Evolutionary conservation across 2,888 invertebrate genomes (phyloP), one percentile per base, ranked within the genome.

Genomic region (Parelbella ahira): DNA sequence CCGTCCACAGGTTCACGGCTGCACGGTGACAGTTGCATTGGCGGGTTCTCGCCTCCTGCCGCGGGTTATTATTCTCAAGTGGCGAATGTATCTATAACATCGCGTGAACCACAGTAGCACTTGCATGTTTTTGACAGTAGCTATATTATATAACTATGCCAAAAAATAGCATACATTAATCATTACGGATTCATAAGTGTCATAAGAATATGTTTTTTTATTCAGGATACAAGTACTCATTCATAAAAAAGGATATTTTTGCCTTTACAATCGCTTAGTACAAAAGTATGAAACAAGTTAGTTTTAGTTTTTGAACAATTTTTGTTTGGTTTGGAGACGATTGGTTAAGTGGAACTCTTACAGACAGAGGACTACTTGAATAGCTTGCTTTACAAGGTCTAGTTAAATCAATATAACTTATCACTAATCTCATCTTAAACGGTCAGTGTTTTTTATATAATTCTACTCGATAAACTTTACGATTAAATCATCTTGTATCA

Each of bases 361-460:
- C 13, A 19, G 18, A 15, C 15, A 23, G 9, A 23, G 9, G 23
- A 33, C 21, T 7, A 13, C 30, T 37, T 41, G 20, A 33, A 41
- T 33, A 29, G 7, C 24, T 24, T 25, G 11, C 7, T 23, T 38
- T 44, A n/a, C 15, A 20, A 42, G 27, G 34, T 39, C 30, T 42
- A 45, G 25, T 30, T 42, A 27, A 38, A 43, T 43, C 37, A 29
- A 45, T 48, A 37, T 15, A 8, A 42, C 34, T 34, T 10, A 42
- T 42, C 34, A 34, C 34, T 20, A 42, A 28, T 28, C 15, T 21
- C 42, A 42, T 28, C 27, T 34, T 15, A 11, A 34, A 12, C 21
- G 10, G 6, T 2, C 9, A 20, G 12, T 32, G 20, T 39, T 25
- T 28, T 15, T 30, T 39, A 4, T 29, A 23, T 12, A 8, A n/a